A percentile compares a stretch with the other conserved stretches of the same genome.
phyloP scores from a whole-genome alignment of 2,888 invertebrate genomes.

The Bembecia ichneumoniformis region DNA sequence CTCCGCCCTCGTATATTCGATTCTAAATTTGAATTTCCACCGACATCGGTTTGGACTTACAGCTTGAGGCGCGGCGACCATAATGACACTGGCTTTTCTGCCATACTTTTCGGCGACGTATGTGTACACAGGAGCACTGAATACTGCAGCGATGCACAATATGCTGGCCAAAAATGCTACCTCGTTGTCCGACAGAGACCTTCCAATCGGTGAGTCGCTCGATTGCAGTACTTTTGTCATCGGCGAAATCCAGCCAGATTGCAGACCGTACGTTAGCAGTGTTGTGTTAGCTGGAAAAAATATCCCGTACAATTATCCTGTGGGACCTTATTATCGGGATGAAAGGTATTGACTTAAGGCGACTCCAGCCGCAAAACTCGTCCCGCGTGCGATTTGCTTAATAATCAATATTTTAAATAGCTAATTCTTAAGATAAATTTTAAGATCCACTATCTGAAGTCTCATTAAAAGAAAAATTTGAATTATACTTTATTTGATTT shows the following conservation, averaged over 20 bases:
- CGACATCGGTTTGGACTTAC: conserved; percentile 25
- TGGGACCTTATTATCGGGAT: too few relatives aligned
- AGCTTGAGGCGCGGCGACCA: conserved; percentile 57
- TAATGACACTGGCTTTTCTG: conserved; percentile 46
- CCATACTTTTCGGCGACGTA: conserved; percentile 49
- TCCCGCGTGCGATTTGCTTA: too few relatives aligned
- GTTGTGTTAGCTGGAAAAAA: conserved; percentile 47
- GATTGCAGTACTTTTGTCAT: conserved; percentile 46
- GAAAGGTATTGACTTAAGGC: too few relatives aligned
- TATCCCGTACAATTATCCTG: background rate
- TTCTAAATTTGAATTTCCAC: too few relatives aligned
- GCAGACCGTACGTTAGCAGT: conserved; percentile 48
- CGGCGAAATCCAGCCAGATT: conserved; percentile 59
- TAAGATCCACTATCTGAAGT: too few relatives aligned
- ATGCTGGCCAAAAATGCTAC: conserved; percentile 57
- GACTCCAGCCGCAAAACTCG: too few relatives aligned
- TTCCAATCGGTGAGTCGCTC: conserved; percentile 30
- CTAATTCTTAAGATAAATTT: too few relatives aligned
- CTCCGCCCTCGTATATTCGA: too few relatives aligned
- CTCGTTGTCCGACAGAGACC: conserved; percentile 39
- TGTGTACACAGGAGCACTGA: conserved; percentile 52
- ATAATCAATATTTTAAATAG: too few relatives aligned
- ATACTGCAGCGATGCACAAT: conserved; percentile 44
- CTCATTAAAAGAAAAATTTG: too few relatives aligned
- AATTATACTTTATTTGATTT: too few relatives aligned